Evolutionary conservation across 2,888 invertebrate species (phyloP), one percentile per base, ranked within the genome.

Genomic region (Azorinus chamasolen): DNA sequence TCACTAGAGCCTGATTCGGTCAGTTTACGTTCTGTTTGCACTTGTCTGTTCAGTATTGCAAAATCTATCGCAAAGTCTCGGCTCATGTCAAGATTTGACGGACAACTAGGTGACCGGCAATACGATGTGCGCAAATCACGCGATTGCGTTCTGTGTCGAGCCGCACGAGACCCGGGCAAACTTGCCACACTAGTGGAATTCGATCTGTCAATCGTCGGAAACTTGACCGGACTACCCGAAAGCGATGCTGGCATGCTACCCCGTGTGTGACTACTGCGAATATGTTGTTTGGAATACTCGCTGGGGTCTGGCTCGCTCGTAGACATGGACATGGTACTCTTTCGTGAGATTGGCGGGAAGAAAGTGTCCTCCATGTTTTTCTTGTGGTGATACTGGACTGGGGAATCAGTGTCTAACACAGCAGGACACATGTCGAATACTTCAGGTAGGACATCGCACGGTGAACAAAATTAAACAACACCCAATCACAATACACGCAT

Each of bases 91-190:
- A 80, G 25, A 70, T 80, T 48, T 12, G 85, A 83, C 0, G 84
- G 85, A 59, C 83, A 85, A 54, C 85, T 85, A 16, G 85, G 85
- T 14, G 85, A 85, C n/a, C 80, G 59, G 41, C 83, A 79, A 22
- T 77, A 78, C 3, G 71, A 61, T 10, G 72, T 32, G 3, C 73
- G 58, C 6, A 76, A 48, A n/a, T 80, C 80, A 25, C 76, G 68
- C 8, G 54, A 53, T 18, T 66, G 64, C 8, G 69, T 64, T 22
- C 75, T 59, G 46, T 75, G 69, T 4, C 80, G 59, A 5, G 57
- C 70, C 0, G 72, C 64, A 5, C 73, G 64, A 1, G 70, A 75
- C 14, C 80, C 76, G 5, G 80, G 73, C 50, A 80, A 54, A 48
- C 80, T 80, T 0, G 80, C 76, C 10, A 80, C 51, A 57, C 80